Percentiles rank a stretch among this genome's conserved stretches.
These are phyloP conservation scores for Caenorhabditis panamensis DNA, from an alignment of 2,888 invertebrate genomes.

Conservation along the genomic window DNA sequence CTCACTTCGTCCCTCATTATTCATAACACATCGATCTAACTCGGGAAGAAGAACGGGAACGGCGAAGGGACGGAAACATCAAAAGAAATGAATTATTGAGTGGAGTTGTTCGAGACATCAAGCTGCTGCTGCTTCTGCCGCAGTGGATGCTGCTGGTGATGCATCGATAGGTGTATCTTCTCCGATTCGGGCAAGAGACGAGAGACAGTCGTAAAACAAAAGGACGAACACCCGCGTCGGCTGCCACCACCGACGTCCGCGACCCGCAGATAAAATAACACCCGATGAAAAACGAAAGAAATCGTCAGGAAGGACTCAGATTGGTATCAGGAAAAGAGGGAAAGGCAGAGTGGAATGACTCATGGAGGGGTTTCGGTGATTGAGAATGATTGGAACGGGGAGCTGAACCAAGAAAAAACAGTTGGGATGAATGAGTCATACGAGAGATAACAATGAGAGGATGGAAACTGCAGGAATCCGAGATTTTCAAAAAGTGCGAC, in stretches of 20 bases:
- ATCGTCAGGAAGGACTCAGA: constrained; percentile 1
- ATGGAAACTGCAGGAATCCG: no score
- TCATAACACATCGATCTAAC: constrained; percentile 55
- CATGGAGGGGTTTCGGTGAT: constrained; percentile 23
- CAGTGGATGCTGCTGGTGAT: constrained; percentile 19
- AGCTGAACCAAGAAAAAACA: constrained; percentile 8
- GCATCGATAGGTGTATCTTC: constrained; percentile 32
- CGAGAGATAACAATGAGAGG: background rate
- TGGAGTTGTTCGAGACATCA: constrained; percentile 26
- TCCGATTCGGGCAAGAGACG: constrained; percentile 11
- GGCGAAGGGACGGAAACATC: no score
- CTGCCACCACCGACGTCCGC: constrained; percentile 32
- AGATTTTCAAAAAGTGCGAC: background rate
- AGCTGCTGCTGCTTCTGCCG: background rate
- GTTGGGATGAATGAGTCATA: background rate
- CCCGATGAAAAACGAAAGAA: background rate
- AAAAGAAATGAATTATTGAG: constrained; percentile 55
- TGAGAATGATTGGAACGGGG: background rate
- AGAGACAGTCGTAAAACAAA: constrained; percentile 42
- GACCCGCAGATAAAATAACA: constrained; percentile 36
- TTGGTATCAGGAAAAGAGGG: constrained; percentile 22
- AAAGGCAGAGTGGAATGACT: constrained; percentile 7
- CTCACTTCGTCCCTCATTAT: constrained; percentile 38
- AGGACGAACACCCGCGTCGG: constrained; percentile 49
- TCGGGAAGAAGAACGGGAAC: no score